Evolutionary conservation across 2,888 invertebrate species (phyloP).

Genomic region (Gandaritis pyraliata): DNA sequence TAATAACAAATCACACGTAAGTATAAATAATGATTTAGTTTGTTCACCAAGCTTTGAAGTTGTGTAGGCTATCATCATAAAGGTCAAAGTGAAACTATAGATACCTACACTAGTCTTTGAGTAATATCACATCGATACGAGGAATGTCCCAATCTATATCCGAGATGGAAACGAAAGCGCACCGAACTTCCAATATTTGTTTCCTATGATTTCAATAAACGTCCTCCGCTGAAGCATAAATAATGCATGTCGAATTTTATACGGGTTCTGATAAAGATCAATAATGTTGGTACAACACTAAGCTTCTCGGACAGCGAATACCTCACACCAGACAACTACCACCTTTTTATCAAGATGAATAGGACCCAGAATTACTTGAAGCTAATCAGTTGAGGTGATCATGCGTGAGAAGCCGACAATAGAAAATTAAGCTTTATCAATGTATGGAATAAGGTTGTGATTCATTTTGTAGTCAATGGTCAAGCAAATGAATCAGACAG

Average conservation of each 20-base stretch:
- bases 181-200: constrained; percentile 52
- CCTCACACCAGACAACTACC: constrained; percentile 11
- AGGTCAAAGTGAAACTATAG: constrained; percentile 11
- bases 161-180: constrained; percentile 47
- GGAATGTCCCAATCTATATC: constrained; percentile 40
- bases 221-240: constrained; percentile 73
- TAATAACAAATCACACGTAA: too few species aligned
- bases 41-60: too few species aligned
- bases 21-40: too few species aligned
- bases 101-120: not conserved
- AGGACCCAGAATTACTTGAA: constrained; percentile 15
- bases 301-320: constrained; percentile 32
- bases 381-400: constrained; percentile 11
- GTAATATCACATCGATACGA: constrained; percentile 5
- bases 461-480: constrained; percentile 25
- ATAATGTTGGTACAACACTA: constrained; percentile 49
- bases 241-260: constrained; percentile 79
- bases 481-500: constrained; percentile 39
- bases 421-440: not conserved
- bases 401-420: not conserved
- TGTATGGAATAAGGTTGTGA: constrained; percentile 10
- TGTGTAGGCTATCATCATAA: not conserved
- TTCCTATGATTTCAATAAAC: constrained; percentile 78
- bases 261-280: constrained; percentile 64
- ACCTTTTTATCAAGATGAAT: constrained; percentile 15